Conservation (phyloP, 1,140 invertebrate species). For the Polyergus mexicanus region DNA sequence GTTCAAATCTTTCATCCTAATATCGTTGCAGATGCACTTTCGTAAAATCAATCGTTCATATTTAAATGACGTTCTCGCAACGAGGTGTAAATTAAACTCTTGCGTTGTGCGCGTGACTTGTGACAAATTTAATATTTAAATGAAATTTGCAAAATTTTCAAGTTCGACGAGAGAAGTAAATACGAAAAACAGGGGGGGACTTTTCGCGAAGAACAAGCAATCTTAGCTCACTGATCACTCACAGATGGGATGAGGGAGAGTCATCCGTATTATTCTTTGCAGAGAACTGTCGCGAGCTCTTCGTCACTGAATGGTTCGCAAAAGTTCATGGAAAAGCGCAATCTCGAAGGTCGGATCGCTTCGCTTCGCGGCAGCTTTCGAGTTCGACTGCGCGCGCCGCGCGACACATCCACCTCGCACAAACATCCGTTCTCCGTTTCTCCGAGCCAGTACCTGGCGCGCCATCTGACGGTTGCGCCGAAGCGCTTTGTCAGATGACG, state of each 20-base stretch:
- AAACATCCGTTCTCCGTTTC: constrained; percentile 67
- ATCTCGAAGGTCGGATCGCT: constrained; percentile 72
- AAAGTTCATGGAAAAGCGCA: constrained; percentile 77
- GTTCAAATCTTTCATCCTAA: not conserved
- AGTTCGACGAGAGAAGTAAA: not conserved
- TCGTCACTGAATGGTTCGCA: constrained; percentile 65
- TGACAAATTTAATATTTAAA: not conserved
- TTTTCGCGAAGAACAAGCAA: not conserved
- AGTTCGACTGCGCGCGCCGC: constrained; percentile 75
- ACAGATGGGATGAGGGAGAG: constrained; percentile 44
- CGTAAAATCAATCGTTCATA: not conserved
- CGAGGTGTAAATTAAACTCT: not conserved
- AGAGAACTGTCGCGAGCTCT: constrained; percentile 63
- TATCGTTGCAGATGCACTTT: not conserved
- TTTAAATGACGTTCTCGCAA: not conserved
- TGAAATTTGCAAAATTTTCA: not conserved
- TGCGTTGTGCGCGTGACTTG: not conserved
- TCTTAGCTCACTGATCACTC: constrained; percentile 53
- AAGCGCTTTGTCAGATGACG: not conserved
- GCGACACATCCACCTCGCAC: constrained; percentile 38
- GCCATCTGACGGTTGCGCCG: constrained; percentile 73
- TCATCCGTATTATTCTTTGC: constrained; percentile 18
- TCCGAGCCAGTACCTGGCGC: constrained; percentile 42
- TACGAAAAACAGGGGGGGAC: constrained; percentile 17
- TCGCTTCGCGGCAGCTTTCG: constrained; percentile 77